These are phyloP conservation scores for Furcula furcula DNA, from an alignment of 2,888 invertebrate genomes.

Conservation along the genomic window DNA sequence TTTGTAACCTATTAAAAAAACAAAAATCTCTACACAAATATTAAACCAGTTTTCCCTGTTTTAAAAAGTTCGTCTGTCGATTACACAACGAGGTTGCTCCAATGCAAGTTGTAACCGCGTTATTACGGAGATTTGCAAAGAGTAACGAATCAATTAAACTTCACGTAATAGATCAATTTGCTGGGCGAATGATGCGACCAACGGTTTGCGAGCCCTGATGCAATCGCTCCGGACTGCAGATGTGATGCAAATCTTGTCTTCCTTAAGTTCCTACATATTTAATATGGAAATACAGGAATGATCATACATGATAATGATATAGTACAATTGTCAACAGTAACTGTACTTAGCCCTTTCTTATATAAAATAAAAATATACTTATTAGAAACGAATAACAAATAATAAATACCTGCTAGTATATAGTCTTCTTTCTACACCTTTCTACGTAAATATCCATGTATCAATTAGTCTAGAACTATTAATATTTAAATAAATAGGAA, in stretches of 20 bases:
- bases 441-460: no score
- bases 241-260: conserved; percentile 6
- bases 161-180: conserved; percentile 27
- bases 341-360: no score
- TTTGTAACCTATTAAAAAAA: no score
- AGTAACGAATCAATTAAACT: conserved; percentile 35
- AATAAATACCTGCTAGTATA: no score
- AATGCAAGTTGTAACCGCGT: conserved; percentile 21
- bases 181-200: conserved; percentile 14
- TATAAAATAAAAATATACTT: no score
- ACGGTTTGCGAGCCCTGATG: conserved; percentile 40
- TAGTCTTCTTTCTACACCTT: no score
- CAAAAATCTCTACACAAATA: not conserved
- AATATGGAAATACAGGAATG: no score
- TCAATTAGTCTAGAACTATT: no score
- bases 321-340: no score
- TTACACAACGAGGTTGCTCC: conserved; percentile 20
- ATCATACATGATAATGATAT: no score
- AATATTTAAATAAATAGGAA: no score
- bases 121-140: conserved; percentile 26
- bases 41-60: conserved; percentile 5
- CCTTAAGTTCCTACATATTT: conserved; percentile 3
- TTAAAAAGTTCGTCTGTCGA: conserved; percentile 20
- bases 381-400: no score
- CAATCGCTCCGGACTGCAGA: conserved; percentile 19